Conservation (phyloP, 2,797 vertebrate species). For the Cephalopachus bancanus region DNA sequence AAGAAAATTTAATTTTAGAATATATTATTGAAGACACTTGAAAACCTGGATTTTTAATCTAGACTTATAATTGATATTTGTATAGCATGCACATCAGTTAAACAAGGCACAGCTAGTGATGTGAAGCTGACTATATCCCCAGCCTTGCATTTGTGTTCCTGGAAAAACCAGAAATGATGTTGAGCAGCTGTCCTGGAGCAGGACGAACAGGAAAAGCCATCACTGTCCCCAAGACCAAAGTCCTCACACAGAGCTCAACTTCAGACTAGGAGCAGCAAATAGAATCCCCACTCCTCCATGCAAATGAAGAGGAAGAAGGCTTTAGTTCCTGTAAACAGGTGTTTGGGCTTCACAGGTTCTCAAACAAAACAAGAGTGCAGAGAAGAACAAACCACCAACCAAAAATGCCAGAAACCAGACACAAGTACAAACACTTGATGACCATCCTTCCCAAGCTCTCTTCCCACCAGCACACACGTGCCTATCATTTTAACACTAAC, state of each 20-base stretch:
- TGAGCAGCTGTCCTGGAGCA: not conserved
- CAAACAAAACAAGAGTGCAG: not conserved
- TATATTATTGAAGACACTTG: not conserved
- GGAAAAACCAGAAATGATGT: not conserved
- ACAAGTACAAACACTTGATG: fast-evolving
- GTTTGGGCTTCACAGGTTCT: not conserved
- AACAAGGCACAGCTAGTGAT: not conserved
- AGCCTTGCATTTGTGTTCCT: not conserved
- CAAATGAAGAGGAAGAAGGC: not conserved
- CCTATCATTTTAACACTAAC: fast-evolving
- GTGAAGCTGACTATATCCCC: fast-evolving
- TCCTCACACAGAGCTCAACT: not conserved
- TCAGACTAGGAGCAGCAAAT: too few species aligned
- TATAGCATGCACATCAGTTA: not conserved
- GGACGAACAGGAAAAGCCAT: not conserved
- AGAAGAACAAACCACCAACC: not conserved
- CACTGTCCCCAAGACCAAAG: not conserved
- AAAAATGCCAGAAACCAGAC: not conserved
- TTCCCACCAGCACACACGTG: not conserved
- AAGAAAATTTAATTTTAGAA: not conserved
- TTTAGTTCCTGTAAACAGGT: fast-evolving
- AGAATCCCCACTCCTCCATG: not conserved
- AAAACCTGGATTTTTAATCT: not conserved
- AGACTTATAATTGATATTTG: too few species aligned
- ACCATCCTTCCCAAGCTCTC: not conserved